Percentiles rank a stretch among this genome's conserved stretches.
These are phyloP conservation scores for Machimus rusticus DNA, from an alignment of 2,888 invertebrate genomes.

Conservation along the genomic window DNA sequence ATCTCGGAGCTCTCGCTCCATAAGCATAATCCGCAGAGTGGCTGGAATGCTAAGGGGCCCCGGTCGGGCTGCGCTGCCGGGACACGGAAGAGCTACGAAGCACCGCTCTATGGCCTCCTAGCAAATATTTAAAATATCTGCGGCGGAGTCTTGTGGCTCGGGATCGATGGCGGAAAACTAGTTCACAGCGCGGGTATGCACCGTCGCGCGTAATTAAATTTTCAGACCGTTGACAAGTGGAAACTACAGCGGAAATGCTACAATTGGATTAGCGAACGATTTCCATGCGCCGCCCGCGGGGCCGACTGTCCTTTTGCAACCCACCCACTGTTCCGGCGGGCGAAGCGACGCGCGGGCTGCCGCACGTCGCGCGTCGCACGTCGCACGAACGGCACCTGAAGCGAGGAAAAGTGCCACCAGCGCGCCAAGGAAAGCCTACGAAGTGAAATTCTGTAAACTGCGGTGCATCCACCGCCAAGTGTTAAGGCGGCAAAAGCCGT, in stretches of 20 bases:
- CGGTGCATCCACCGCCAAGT: constrained; percentile 23
- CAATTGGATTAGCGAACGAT: constrained; percentile 37
- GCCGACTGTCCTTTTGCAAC: constrained; percentile 15
- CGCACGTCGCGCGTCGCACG: not conserved
- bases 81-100: not conserved
- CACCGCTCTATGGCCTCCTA: constrained; percentile 15
- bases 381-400: not conserved
- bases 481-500: constrained; percentile 30
- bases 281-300: not conserved
- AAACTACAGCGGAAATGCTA: constrained; percentile 35
- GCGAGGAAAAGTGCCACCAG: not conserved
- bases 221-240: constrained; percentile 34
- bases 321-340: not conserved
- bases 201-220: constrained; percentile 24
- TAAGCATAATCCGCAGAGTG: not conserved
- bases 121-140: constrained; percentile 8
- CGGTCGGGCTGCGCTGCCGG: not conserved
- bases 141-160: not conserved
- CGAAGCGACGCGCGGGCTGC: not conserved
- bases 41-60: not conserved
- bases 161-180: constrained; percentile 12
- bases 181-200: constrained; percentile 10
- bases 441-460: constrained; percentile 21
- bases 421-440: constrained; percentile 22
- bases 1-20: not conserved